Percentiles rank a stretch among this genome's conserved stretches.
phyloP scores from a whole-genome alignment of 2,797 vertebrate species.

The Pseudochirops cupreus region DNA sequence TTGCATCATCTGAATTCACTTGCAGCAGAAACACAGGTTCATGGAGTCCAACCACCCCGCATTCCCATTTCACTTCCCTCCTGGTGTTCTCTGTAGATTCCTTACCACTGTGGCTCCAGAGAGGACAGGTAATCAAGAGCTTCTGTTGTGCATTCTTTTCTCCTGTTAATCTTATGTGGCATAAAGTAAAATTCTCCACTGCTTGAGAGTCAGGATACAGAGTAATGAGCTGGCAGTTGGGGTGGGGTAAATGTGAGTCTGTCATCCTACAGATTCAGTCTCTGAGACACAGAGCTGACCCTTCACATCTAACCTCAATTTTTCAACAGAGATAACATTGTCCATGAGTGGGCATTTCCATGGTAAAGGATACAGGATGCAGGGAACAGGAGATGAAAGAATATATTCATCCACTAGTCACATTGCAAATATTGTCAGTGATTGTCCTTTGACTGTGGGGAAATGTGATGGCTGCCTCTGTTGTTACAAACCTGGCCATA shows the following conservation, averaged over 20 bases:
- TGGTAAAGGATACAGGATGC: background rate
- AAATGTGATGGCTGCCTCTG: constrained; percentile 52
- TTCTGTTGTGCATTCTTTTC: background rate
- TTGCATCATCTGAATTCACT: background rate
- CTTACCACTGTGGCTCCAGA: background rate
- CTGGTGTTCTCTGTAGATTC: background rate
- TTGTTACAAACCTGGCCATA: constrained; percentile 50
- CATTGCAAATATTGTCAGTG: constrained; percentile 38
- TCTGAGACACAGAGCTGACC: background rate
- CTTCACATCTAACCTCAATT: background rate
- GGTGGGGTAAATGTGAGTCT: background rate
- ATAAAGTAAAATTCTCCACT: background rate
- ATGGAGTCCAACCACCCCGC: no score
- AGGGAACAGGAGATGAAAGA: background rate
- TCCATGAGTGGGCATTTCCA: background rate
- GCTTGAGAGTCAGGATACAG: background rate
- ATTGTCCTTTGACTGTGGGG: constrained; percentile 64
- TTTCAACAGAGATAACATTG: background rate
- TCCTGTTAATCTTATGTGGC: background rate
- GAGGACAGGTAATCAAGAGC: background rate
- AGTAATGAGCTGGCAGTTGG: background rate
- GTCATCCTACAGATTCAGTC: background rate
- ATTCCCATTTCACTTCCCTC: background rate
- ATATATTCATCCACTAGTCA: constrained; percentile 33
- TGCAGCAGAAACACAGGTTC: background rate